Percentiles rank a stretch among this genome's conserved stretches.
Evolutionary conservation across 1,140 invertebrate species (phyloP).

Genomic region (Zaprionus ornatus): DNA sequence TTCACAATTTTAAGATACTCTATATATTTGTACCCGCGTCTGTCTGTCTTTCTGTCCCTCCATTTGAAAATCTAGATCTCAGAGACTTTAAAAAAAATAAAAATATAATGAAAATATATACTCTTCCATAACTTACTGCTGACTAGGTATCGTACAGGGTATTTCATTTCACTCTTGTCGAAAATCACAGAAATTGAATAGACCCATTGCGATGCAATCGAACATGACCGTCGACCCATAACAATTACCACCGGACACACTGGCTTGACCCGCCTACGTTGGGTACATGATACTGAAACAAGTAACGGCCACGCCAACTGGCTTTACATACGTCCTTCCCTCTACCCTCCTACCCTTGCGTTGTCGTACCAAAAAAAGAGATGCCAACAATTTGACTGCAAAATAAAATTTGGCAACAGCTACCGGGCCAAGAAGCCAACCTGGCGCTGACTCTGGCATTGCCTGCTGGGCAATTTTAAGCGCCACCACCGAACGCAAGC

Average conservation of each 20-base stretch:
- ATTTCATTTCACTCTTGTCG: background rate
- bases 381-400: conserved; percentile 77
- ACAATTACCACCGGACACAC: conserved; percentile 30
- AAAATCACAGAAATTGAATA: conserved; percentile 28
- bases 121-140: too few species aligned
- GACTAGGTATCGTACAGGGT: background rate
- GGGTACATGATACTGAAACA: conserved; percentile 4
- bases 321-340: background rate
- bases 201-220: conserved; percentile 13
- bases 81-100: too few species aligned
- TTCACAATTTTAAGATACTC: too few species aligned
- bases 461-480: conserved; percentile 27
- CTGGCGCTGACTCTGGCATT: conserved; percentile 21
- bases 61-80: too few species aligned
- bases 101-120: too few species aligned
- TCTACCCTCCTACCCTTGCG: background rate
- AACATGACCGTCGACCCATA: conserved; percentile 26
- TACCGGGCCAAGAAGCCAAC: conserved; percentile 46
- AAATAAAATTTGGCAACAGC: conserved; percentile 77
- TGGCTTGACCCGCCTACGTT: conserved; percentile 7
- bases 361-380: conserved; percentile 39
- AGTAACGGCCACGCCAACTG: background rate
- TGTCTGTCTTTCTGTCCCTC: too few species aligned
- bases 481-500: conserved; percentile 7
- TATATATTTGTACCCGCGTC: too few species aligned